Conservation (phyloP, 2,888 invertebrate genomes). For the Amphipoea oculea region DNA sequence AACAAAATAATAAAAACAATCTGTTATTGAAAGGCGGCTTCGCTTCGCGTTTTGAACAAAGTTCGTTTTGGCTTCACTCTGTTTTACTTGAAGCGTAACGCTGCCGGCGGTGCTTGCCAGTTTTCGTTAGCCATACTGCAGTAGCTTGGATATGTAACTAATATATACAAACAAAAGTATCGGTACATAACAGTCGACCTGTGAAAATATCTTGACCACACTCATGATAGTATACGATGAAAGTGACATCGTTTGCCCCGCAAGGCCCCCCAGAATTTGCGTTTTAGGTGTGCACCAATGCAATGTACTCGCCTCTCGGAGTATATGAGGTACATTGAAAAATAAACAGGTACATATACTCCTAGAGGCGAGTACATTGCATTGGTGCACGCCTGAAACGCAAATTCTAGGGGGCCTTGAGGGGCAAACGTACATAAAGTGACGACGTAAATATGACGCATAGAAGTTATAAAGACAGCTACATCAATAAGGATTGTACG, state of each 20-base stretch:
- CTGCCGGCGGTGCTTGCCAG: conserved; percentile 37
- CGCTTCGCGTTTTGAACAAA: conserved; percentile 20
- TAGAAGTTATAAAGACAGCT: background rate
- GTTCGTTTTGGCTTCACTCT: conserved; percentile 43
- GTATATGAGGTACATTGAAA: too few relatives aligned
- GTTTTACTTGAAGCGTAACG: conserved; percentile 47
- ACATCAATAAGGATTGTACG: background rate
- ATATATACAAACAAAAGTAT: background rate
- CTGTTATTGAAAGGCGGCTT: conserved; percentile 46
- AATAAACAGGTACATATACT: too few relatives aligned
- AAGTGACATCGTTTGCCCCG: too few relatives aligned
- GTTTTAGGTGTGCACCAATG: too few relatives aligned
- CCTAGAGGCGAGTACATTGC: too few relatives aligned
- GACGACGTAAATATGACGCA: background rate
- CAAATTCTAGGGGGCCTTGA: too few relatives aligned
- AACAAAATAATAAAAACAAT: conserved; percentile 26
- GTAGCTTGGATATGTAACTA: background rate
- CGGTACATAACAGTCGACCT: background rate
- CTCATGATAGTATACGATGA: background rate
- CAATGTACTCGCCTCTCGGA: too few relatives aligned
- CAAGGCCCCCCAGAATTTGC: too few relatives aligned
- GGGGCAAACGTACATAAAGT: too few relatives aligned
- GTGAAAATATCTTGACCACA: background rate
- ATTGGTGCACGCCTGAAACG: too few relatives aligned
- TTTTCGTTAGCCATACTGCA: conserved; percentile 17